phyloP scores from a whole-genome alignment of 1,140 invertebrate genomes.

The Oscheius sp. region DNA sequence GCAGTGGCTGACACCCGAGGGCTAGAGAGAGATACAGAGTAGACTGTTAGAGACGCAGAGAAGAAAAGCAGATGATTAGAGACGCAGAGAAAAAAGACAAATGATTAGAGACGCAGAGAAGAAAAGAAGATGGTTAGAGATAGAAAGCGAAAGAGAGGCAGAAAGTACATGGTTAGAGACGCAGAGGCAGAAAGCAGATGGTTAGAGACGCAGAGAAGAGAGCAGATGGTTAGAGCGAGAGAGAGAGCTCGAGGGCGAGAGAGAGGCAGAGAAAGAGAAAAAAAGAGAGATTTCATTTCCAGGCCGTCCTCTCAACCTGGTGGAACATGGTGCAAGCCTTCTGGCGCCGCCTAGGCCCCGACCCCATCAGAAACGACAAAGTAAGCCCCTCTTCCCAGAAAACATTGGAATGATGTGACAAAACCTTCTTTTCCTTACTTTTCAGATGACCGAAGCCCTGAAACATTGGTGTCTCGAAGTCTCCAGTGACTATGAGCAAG shows the following conservation, averaged over 20 bases:
- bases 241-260: conserved; percentile 40
- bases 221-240: no score
- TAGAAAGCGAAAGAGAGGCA: no score
- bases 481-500: conserved; percentile 46
- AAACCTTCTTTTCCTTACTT: not conserved
- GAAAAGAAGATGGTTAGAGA: no score
- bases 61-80: no score
- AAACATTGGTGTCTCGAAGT: conserved; percentile 59
- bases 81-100: no score
- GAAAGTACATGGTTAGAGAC: no score
- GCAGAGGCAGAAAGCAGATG: no score
- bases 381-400: not conserved
- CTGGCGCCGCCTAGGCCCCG: conserved; percentile 26
- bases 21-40: no score
- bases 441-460: conserved; percentile 50
- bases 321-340: conserved; percentile 30
- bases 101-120: no score
- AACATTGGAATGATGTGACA: not conserved
- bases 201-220: no score
- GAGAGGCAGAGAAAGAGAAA: conserved; percentile 22
- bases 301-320: conserved; percentile 23
- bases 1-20: no score
- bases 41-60: no score
- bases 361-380: conserved; percentile 24
- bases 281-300: not conserved